Evolutionary conservation across 2,113 vertebrate genomes (phyloP).

Genomic region (Dipodomys merriami): DNA sequence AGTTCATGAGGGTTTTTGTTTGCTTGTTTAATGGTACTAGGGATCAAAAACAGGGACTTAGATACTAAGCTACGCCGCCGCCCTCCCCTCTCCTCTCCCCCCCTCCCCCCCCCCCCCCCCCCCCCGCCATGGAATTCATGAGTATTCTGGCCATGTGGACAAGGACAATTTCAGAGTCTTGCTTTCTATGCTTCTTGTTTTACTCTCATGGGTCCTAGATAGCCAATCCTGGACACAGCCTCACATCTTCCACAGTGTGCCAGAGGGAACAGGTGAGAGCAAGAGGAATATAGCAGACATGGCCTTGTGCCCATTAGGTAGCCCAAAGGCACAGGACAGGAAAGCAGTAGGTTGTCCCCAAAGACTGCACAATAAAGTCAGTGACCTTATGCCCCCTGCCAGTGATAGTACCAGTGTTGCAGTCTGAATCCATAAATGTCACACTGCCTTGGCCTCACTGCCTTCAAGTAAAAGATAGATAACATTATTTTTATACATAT

Average conservation of each 20-base stretch:
- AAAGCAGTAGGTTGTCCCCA: neutral
- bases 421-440: neutral
- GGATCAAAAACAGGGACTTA: neutral
- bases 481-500: neutral
- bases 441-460: accelerated
- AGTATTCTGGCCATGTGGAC: neutral
- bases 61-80: too few relatives aligned
- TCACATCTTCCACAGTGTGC: neutral
- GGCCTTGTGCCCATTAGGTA: neutral
- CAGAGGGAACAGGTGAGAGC: neutral
- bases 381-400: constrained; percentile 29
- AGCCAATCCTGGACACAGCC: neutral
- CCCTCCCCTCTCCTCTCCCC: too few relatives aligned
- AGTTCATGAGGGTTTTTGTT: neutral
- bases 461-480: neutral
- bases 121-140: too few relatives aligned
- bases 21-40: neutral
- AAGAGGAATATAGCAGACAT: neutral
- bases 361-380: neutral
- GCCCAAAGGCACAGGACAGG: neutral
- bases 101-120: too few relatives aligned
- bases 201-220: neutral
- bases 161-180: neutral
- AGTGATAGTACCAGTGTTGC: neutral
- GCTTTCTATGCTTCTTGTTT: neutral